Base-by-base conservation (phyloP, 2,888 invertebrate species). In the Zeuzera pyrina region DNA sequence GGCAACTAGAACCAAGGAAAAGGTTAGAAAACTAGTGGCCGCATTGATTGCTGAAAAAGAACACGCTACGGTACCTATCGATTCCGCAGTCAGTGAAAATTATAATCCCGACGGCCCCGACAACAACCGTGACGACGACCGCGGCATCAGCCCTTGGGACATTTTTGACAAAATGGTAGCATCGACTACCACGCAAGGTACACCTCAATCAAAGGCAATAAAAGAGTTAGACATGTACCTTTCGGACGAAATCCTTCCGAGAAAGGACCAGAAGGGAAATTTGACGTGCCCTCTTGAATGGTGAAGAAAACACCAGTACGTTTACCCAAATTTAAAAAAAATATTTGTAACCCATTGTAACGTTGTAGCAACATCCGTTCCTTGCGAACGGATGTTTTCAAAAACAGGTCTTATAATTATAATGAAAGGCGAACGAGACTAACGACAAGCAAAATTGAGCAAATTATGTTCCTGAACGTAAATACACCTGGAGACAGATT, bases 401-500 rank as follows among this genome's bases (percentile, higher is more conserved):
- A 7, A 24, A 12, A n/a, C 24, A 10, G 24, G 24, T 10, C 12
- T 24, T 10, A 24, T 24, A 10, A 6, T 24, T 10, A n/a, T n/a
- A 10, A 24, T 24, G 24, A 24, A 11, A 7, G 24, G 11, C 24
- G 24, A 24, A 24, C 24, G n/a, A 24, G 24, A 10, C 11, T 24
- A 10, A 10, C n/a, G 12, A 24, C 11, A 24, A 7, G 11, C 5
- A 24, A 24, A 12, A 5, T 24, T 7, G 11, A 24, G 24, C 24
- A 24, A 24, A 6, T 24, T 11, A 24, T 24, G 24, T 24, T 24
- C 11, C 12, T 24, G 12, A n/a, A n/a, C 12, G 6, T n/a, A 11
- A n/a, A 24, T 10, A 24, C n/a, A n/a, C n/a, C n/a, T n/a, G n/a
- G n/a, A n/a, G n/a, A n/a, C n/a, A n/a, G n/a, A n/a, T n/a, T n/a